Evolutionary conservation across 2,113 vertebrate species (phyloP).

Genomic region (Potamarius usumacintae): DNA sequence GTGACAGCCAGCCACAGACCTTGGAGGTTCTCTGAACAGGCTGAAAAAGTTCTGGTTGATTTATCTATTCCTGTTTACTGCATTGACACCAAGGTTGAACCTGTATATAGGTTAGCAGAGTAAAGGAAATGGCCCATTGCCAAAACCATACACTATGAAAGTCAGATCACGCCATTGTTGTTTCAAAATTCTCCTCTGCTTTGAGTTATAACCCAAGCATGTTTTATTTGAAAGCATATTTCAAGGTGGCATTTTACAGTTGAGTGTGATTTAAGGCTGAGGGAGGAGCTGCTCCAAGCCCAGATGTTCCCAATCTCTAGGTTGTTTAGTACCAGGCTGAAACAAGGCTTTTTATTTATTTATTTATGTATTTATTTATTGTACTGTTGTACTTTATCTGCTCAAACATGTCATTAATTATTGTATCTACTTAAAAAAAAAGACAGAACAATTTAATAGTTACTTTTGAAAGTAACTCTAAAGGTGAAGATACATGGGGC

Average conservation of each 20-base stretch:
- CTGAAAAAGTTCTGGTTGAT: conserved; percentile 13
- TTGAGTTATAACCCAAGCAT: neutral
- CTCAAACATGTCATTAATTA: no score
- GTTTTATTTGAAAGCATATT: neutral
- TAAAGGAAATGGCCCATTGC: neutral
- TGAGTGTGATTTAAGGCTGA: neutral
- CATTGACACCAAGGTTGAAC: neutral
- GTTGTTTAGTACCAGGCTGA: neutral
- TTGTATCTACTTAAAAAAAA: neutral
- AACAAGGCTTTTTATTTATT: neutral
- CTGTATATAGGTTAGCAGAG: neutral
- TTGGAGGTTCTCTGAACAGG: neutral
- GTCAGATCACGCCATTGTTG: neutral
- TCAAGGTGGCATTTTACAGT: conserved; percentile 6
- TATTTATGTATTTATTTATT: neutral
- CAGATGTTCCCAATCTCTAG: neutral
- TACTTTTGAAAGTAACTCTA: neutral
- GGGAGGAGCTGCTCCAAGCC: neutral
- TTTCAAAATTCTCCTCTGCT: neutral
- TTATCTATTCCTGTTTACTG: neutral
- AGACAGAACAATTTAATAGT: neutral
- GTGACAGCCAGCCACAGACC: neutral
- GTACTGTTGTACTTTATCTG: no score
- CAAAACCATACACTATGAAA: neutral
- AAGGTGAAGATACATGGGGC: no score